These are phyloP conservation scores for Odontomyia ornata DNA, from an alignment of 2,888 invertebrate species.

Conservation along the genomic window DNA sequence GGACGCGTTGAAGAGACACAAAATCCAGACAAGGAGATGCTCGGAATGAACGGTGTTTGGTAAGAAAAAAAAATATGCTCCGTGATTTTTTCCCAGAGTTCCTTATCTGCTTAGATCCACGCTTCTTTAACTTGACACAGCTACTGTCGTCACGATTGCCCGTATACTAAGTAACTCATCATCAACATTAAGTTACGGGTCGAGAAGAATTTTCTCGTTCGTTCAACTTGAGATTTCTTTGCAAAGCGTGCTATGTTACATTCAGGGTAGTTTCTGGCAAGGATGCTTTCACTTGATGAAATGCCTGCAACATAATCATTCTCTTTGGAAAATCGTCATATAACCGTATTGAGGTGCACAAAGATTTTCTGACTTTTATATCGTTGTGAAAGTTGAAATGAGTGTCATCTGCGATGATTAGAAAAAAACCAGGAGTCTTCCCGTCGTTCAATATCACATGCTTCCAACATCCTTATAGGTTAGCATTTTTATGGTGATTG, in stretches of 20 bases:
- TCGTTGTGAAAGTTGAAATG: not conserved
- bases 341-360: not conserved
- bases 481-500: slow-evolving; percentile 12
- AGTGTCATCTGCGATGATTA: not conserved
- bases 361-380: slow-evolving; percentile 2
- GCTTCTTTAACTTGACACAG: not conserved
- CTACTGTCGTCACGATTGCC: not conserved
- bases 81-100: not conserved
- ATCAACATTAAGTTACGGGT: not conserved
- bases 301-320: not conserved
- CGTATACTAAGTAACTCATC: not conserved
- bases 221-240: not conserved
- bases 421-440: too few relatives aligned
- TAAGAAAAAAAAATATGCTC: too few relatives aligned
- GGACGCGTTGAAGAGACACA: not conserved
- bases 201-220: not conserved
- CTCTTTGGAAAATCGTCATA: not conserved
- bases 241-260: too few relatives aligned
- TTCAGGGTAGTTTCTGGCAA: not conserved
- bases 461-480: not conserved
- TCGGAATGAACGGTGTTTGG: too few relatives aligned
- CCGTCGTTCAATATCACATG: too few relatives aligned
- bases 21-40: not conserved
- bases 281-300: not conserved
- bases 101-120: not conserved